Evolutionary conservation across 92 coral and sea anemone species (phyloP).

Genomic region (Blastomussa wellsi): DNA sequence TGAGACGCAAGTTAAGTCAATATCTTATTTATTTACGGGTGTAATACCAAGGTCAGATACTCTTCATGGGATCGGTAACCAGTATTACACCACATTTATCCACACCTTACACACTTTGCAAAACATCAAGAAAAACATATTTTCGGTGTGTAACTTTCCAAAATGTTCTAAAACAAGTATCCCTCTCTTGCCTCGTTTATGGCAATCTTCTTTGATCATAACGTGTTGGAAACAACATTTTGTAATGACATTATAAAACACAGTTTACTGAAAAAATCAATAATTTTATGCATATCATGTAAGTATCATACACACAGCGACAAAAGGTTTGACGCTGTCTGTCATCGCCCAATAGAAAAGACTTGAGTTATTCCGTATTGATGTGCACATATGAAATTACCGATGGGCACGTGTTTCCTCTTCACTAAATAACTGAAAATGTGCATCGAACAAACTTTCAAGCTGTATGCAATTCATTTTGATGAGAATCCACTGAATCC

Average conservation of each 20-base stretch:
- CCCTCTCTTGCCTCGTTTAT: background rate
- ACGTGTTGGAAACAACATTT: background rate
- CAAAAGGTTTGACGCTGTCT: background rate
- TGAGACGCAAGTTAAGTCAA: background rate
- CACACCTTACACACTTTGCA: background rate
- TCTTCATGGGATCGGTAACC: background rate
- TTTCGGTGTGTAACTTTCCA: background rate
- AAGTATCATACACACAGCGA: background rate
- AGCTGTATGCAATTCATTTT: background rate
- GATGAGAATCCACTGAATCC: background rate
- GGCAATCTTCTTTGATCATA: background rate
- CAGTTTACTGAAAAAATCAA: background rate
- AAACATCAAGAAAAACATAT: background rate
- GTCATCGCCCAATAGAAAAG: background rate
- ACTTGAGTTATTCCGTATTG: background rate
- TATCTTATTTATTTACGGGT: background rate
- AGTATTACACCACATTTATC: background rate
- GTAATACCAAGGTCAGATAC: background rate
- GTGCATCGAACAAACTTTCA: background rate
- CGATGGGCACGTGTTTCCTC: background rate
- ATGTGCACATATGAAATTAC: background rate
- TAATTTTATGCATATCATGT: background rate
- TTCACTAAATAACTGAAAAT: background rate
- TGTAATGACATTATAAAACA: background rate
- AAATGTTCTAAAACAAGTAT: background rate